A percentile compares a stretch with the other conserved stretches of the same genome.
These are phyloP conservation scores for Pseudomyrmex flavicornis DNA, from an alignment of 1,140 invertebrate species.

Conservation along the genomic window DNA sequence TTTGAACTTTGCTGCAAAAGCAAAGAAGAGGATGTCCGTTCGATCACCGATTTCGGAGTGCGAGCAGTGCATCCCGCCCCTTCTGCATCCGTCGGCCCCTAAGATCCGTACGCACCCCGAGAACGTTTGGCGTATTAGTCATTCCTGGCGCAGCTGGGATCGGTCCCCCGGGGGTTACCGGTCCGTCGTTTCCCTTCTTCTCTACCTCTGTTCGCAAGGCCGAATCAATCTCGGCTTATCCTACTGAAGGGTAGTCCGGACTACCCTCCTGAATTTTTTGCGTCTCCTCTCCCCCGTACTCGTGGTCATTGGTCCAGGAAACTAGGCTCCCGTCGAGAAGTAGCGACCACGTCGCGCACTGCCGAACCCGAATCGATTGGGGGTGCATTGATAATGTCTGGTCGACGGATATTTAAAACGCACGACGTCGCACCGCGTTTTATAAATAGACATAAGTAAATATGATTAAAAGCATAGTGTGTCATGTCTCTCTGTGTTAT, in stretches of 20 bases:
- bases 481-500: too few species aligned
- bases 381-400: constrained; percentile 48
- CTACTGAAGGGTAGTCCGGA: constrained; percentile 43
- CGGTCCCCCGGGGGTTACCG: constrained; percentile 71
- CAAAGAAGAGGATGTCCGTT: constrained; percentile 41
- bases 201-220: constrained; percentile 65
- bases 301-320: constrained; percentile 42
- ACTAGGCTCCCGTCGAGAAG: constrained; percentile 17
- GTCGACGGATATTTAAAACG: constrained; percentile 8
- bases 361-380: constrained; percentile 36
- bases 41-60: constrained; percentile 57
- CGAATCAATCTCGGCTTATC: constrained; percentile 77
- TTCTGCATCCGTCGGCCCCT: constrained; percentile 62
- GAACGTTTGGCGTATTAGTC: constrained; percentile 80
- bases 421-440: background rate
- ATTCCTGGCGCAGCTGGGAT: constrained; percentile 81
- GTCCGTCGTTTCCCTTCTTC: constrained; percentile 37
- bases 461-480: too few species aligned
- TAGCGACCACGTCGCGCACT: constrained; percentile 35
- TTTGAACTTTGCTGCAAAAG: background rate
- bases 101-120: constrained; percentile 79
- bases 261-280: constrained; percentile 33
- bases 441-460: background rate
- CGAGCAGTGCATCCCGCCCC: constrained; percentile 69
- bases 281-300: background rate